phyloP scores from a whole-genome alignment of 1,140 invertebrate species.

The Notospermus geniculatus region DNA sequence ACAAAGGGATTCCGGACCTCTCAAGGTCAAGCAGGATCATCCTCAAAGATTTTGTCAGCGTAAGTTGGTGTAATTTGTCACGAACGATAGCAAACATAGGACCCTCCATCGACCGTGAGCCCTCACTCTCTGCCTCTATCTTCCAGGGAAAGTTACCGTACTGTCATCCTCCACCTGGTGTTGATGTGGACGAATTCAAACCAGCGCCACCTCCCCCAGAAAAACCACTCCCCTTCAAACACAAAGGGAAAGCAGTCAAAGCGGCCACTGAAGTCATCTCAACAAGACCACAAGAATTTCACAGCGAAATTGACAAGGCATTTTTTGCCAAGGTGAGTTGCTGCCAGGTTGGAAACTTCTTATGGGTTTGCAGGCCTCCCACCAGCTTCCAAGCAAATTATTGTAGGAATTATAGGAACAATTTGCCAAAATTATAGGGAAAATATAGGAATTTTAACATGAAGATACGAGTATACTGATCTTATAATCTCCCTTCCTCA shows the following conservation, averaged over 20 bases:
- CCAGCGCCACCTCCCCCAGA: constrained; percentile 56
- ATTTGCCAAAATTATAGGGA: too few species aligned
- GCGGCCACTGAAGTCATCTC: not conserved
- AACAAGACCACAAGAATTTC: constrained; percentile 1
- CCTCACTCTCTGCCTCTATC: not conserved
- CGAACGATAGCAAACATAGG: too few species aligned
- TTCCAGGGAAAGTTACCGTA: constrained; percentile 74
- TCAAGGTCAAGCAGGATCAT: constrained; percentile 83
- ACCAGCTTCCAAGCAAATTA: too few species aligned
- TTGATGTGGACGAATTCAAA: constrained; percentile 69
- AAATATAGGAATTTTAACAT: too few species aligned
- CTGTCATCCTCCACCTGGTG: constrained; percentile 79
- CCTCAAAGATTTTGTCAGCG: constrained; percentile 89
- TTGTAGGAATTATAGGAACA: too few species aligned
- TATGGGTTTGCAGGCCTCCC: too few species aligned
- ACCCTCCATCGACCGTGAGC: too few species aligned
- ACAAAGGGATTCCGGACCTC: constrained; percentile 89
- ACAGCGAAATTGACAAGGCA: constrained; percentile 41
- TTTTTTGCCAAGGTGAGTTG: constrained; percentile 59
- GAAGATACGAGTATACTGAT: too few species aligned
- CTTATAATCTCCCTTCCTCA: too few species aligned
- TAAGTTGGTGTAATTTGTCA: too few species aligned
- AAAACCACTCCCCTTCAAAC: constrained; percentile 30
- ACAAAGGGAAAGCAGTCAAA: constrained; percentile 3
- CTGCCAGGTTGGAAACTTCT: too few species aligned